phyloP scores from a whole-genome alignment of 2,113 vertebrate species.

The Cairina moschata region DNA sequence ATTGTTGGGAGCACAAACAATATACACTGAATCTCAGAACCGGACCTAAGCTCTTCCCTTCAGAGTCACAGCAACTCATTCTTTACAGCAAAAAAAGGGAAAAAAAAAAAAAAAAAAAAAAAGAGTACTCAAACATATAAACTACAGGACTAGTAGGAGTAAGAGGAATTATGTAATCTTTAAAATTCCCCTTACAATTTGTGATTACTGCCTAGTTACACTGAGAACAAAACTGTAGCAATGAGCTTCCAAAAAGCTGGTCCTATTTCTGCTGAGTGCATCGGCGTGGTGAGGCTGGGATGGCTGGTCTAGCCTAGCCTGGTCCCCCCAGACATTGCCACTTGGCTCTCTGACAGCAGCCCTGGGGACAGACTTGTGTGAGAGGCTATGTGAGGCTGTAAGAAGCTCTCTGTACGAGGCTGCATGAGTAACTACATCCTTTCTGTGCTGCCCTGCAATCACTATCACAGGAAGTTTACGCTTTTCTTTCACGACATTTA shows the following conservation, averaged over 20 bases:
- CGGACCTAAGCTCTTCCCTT: background rate
- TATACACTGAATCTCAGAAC: background rate
- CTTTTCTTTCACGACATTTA: background rate
- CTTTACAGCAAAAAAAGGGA: background rate
- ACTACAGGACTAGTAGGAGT: background rate
- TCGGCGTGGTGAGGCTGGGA: background rate
- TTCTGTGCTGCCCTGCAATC: rapidly evolving
- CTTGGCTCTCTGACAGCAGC: background rate
- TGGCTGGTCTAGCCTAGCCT: background rate
- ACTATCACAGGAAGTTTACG: background rate
- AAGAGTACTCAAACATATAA: background rate
- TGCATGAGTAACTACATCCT: background rate
- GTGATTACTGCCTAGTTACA: background rate
- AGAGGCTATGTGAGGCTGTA: background rate
- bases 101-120: background rate
- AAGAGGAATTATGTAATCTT: background rate
- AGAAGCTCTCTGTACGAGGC: background rate
- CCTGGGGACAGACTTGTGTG: background rate
- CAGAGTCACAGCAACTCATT: background rate
- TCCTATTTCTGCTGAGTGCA: background rate
- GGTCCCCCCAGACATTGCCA: background rate
- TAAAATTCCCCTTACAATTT: background rate
- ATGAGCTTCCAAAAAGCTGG: background rate
- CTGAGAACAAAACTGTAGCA: background rate
- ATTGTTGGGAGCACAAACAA: background rate